Evolutionary conservation across 2,113 vertebrate species (phyloP), one percentile per base, ranked within the genome.

Genomic region (Pomatorhinus ruficollis): DNA sequence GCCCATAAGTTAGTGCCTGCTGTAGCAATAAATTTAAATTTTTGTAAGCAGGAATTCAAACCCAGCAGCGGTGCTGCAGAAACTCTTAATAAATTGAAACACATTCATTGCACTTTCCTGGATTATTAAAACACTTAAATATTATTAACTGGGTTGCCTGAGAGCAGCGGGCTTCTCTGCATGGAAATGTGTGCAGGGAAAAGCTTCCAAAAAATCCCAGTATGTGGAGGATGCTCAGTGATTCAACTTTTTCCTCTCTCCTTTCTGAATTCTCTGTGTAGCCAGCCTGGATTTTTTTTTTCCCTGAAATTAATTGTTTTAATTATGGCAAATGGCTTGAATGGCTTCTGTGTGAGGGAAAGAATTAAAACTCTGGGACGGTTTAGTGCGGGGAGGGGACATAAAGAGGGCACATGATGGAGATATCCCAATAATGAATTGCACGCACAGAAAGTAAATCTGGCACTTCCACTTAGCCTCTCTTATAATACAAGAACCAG

Each of bases 291-390:
- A 49, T 90, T 95, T 24, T 49, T 24, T 49, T 49, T 24, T 61
- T 61, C 44, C 83, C 84, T 61, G 83, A 90, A 96, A 96, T 97
- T 94, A 97, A 96, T 96, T 93, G 93, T 86, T 97, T 96, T 96
- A 96, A 95, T 96, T 96, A 96, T 71, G 76, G 90, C 56, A 94
- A 95, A 94, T 90, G 83, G 79, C 88, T 94, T 70, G 83, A 96
- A 95, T 65, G 64, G 88, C 76, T 96, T 90, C 72, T 95, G 65
- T 35, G 80, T 53, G 92, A 77, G 77, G 77, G 66, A 83, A 85
- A 74, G 94, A 95, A 96, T 97, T 90, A 88, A 94, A 94, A 94
- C 89, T 75, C 76, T 89, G 90, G 85, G 93, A 87, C 2, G 9
- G 72, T 90, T 96, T 92, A 86, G 88, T 61, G 76, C 17, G 2